Percentiles rank a stretch among this genome's conserved stretches.
Evolutionary conservation across 1,140 invertebrate species (phyloP).

Genomic region (Diorhabda carinulata): DNA sequence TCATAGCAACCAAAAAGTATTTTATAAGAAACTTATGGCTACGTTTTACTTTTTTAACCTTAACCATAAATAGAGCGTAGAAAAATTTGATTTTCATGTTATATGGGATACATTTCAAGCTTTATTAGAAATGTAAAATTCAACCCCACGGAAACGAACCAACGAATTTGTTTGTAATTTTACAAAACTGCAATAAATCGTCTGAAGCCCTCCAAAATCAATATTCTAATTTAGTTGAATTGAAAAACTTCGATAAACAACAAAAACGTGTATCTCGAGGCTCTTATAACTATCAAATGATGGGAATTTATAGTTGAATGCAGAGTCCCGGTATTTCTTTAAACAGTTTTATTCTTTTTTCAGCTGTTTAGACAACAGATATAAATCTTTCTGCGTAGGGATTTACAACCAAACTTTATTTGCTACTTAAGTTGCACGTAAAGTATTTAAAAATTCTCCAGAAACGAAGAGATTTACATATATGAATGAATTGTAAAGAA

Average conservation of each 20-base stretch:
- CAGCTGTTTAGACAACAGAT: background rate
- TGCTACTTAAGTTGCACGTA: background rate
- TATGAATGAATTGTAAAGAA: too few species aligned
- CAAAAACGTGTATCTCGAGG: background rate
- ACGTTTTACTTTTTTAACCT: too few species aligned
- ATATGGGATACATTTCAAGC: too few species aligned
- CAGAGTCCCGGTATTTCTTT: background rate
- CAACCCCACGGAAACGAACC: too few species aligned
- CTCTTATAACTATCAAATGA: background rate
- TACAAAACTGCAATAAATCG: background rate
- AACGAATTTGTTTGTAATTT: too few species aligned
- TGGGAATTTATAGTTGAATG: background rate
- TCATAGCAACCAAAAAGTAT: too few species aligned
- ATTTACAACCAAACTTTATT: constrained; percentile 12
- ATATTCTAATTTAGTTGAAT: background rate
- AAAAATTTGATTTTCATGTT: too few species aligned
- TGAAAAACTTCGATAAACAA: background rate
- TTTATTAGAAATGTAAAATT: too few species aligned
- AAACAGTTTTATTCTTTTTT: background rate
- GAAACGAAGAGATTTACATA: too few species aligned
- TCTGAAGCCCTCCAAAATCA: background rate
- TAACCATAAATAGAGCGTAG: too few species aligned
- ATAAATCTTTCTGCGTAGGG: constrained; percentile 6
- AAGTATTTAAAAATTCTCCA: background rate
- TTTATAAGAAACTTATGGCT: too few species aligned